Evolutionary conservation across 2,888 invertebrate genomes (phyloP).

Genomic region (Aphrophora alni): DNA sequence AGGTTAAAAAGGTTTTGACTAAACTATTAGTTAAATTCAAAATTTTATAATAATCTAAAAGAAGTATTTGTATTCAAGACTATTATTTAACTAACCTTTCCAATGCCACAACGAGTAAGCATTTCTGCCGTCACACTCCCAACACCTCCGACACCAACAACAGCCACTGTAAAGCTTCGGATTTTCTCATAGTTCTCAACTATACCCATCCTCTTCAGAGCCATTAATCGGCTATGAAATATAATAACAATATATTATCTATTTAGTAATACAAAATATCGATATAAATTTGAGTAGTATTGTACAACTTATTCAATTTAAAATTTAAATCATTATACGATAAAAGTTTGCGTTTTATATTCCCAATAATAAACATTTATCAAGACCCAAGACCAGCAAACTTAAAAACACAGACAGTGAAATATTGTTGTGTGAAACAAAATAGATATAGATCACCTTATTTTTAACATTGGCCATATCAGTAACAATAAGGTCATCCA

Average conservation of each 20-base stretch:
- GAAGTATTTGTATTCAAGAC: too few relatives aligned
- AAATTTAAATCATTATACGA: neutral
- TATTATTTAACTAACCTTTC: slow-evolving; percentile 87
- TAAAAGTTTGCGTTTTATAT: neutral
- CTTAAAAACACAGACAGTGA: too few relatives aligned
- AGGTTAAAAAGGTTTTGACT: too few relatives aligned
- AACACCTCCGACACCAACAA: slow-evolving; percentile 99
- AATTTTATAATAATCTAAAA: too few relatives aligned
- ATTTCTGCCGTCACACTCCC: slow-evolving; percentile 99
- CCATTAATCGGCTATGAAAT: slow-evolving; percentile 90
- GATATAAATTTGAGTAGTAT: neutral
- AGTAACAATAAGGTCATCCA: too few relatives aligned
- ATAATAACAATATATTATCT: slow-evolving; percentile 39
- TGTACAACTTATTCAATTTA: neutral
- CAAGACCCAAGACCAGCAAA: too few relatives aligned
- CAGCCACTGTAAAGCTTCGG: slow-evolving; percentile 84
- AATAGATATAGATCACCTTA: too few relatives aligned
- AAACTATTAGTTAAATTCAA: too few relatives aligned
- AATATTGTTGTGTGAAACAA: too few relatives aligned
- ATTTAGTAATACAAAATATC: too few relatives aligned
- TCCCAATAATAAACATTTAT: too few relatives aligned
- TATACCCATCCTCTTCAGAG: slow-evolving; percentile 98
- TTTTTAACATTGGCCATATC: too few relatives aligned
- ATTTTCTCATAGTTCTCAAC: slow-evolving; percentile 97
- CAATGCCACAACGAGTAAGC: slow-evolving; percentile 97